Evolutionary conservation across 2,888 invertebrate genomes (phyloP).

Genomic region (Barypeithes pellucidus): DNA sequence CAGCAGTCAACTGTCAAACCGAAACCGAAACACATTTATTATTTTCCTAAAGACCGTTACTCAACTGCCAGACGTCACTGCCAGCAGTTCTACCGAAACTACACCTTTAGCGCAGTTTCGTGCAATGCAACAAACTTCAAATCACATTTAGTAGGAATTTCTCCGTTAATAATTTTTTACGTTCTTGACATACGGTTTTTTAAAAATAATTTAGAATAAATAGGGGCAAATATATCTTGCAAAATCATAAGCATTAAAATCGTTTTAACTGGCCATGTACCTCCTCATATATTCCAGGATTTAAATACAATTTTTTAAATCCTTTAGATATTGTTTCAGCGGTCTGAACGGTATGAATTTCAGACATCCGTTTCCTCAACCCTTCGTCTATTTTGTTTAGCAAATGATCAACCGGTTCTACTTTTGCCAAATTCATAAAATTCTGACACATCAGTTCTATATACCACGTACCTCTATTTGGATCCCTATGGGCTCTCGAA

Average conservation of each 20-base stretch:
- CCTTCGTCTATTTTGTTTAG: constrained; percentile 75
- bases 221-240: background rate
- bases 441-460: constrained; percentile 78
- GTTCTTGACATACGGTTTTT: background rate
- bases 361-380: constrained; percentile 69
- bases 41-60: too few relatives aligned
- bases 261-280: constrained; percentile 54
- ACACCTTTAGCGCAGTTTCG: too few relatives aligned
- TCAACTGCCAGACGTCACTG: too few relatives aligned
- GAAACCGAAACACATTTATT: too few relatives aligned
- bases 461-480: constrained; percentile 79
- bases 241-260: constrained; percentile 37
- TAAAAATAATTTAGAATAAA: background rate
- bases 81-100: too few relatives aligned
- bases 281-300: constrained; percentile 76
- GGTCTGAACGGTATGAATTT: constrained; percentile 73
- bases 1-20: too few relatives aligned
- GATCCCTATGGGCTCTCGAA: constrained; percentile 76
- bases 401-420: constrained; percentile 77
- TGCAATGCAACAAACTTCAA: too few relatives aligned
- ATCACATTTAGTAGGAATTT: background rate
- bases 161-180: too few relatives aligned
- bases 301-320: constrained; percentile 78
- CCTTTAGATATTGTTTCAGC: constrained; percentile 78
- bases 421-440: constrained; percentile 77